These are phyloP conservation scores for Xanthostigma xanthostigma DNA, from an alignment of 2,888 invertebrate species.

Conservation along the genomic window DNA sequence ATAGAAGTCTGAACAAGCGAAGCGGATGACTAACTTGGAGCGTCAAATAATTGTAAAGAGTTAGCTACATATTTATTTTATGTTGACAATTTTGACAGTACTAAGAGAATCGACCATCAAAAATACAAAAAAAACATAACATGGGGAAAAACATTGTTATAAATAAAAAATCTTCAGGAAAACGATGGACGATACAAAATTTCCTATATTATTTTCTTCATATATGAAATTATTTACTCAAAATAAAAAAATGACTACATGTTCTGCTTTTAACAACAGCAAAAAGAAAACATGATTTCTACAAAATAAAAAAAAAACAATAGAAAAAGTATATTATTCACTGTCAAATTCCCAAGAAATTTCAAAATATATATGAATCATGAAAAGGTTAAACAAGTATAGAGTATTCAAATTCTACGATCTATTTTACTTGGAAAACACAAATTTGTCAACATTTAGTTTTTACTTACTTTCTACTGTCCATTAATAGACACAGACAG, in stretches of 20 bases:
- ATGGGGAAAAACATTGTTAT: neutral
- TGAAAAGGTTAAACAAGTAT: neutral
- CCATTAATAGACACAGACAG: no score
- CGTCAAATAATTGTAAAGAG: neutral
- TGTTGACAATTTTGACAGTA: no score
- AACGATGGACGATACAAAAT: neutral
- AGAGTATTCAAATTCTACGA: neutral
- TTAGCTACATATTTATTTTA: neutral
- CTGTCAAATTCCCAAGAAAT: no score
- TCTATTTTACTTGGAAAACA: neutral
- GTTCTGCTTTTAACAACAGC: neutral
- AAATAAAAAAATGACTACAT: neutral
- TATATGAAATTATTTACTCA: neutral
- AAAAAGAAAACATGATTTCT: neutral
- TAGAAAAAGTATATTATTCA: neutral
- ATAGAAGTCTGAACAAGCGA: neutral
- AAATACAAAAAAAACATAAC: neutral
- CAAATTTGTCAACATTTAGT: neutral
- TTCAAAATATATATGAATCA: no score
- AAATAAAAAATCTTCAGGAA: neutral
- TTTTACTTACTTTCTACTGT: neutral
- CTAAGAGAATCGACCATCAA: neutral
- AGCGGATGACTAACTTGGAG: neutral
- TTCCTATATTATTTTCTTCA: neutral
- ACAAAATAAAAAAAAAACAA: neutral